Evolutionary conservation across 2,888 invertebrate species (phyloP), one percentile per base, ranked within the genome.

Genomic region (Drosophila fungiperda): DNA sequence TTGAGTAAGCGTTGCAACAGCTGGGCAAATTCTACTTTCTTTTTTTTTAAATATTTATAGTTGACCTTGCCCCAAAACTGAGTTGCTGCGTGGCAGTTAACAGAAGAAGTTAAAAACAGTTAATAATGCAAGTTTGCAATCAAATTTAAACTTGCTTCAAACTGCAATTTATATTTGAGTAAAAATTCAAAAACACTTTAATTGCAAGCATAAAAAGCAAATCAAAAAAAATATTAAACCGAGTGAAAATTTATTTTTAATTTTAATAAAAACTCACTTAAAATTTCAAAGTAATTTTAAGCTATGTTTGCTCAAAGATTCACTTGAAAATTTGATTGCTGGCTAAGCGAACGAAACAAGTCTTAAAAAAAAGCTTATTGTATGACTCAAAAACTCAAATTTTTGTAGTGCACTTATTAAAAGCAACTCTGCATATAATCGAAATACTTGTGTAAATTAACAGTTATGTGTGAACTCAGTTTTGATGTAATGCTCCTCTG

Each of bases 1-100:
- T 88, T 63, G 92, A 92, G 60, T 92, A 65, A 52, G 45, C 26
- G 9, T 12, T 17, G 3, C 17, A 26, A n/a, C 12, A 12, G 33
- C 35, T 23, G 50, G 32, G n/a, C 55, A n/a, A 32, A 9, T 45
- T 20, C n/a, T 6, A 9, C 0, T 17, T 5, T 29, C 32, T 17
- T n/a, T 23, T 8, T 53, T 61, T 15, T 49, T 35, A 52, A 29
- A 29, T 29, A 11, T 40, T 40, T n/a, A 40, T n/a, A n/a, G 40
- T n/a, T 40, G n/a, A 65, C 60, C 45, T 38, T 38, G 55, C 33
- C 29, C n/a, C 6, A 35, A 45, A 40, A 50, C 49, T 50, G 15
- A 52, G 50, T 54, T 73, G 45, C 53, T 0, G 15, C 40, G 36
- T 15, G 8, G 36, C 42, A 23, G 36, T 54, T 26, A 40, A 23